Conservation (phyloP, 2,888 invertebrate species). For the Caenorhabditis uteleia region DNA sequence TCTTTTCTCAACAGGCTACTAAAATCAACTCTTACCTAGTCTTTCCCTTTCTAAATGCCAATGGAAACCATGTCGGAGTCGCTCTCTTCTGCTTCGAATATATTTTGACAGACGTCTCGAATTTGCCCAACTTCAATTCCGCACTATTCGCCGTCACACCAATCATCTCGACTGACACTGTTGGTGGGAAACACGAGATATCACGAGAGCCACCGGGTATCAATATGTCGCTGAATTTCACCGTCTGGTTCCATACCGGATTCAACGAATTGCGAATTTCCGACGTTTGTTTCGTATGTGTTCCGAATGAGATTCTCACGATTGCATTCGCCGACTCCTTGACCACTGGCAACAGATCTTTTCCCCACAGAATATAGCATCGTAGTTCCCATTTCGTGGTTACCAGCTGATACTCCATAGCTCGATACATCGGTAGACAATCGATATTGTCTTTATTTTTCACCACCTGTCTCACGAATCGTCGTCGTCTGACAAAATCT, state of each 20-base stretch:
- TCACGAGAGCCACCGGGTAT: constrained; percentile 47
- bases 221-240: constrained; percentile 52
- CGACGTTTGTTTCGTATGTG: constrained; percentile 51
- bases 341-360: constrained; percentile 51
- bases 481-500: constrained; percentile 45
- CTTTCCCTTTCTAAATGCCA: constrained; percentile 43
- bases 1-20: neutral
- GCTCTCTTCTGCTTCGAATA: constrained; percentile 42
- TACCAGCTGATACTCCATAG: constrained; percentile 58
- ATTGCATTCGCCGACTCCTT: constrained; percentile 54
- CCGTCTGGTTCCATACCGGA: constrained; percentile 66
- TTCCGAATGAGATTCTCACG: constrained; percentile 59
- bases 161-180: constrained; percentile 59
- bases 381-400: constrained; percentile 47
- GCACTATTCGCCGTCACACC: constrained; percentile 50
- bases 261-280: constrained; percentile 60
- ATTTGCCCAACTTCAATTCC: constrained; percentile 48
- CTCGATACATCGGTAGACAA: constrained; percentile 32
- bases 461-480: constrained; percentile 53
- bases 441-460: neutral
- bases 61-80: constrained; percentile 53
- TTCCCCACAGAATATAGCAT: constrained; percentile 57
- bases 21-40: constrained; percentile 21
- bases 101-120: constrained; percentile 50
- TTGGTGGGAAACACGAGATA: constrained; percentile 54